These are phyloP conservation scores for Ectemnius cavifrons DNA, from an alignment of 2,888 invertebrate species.

Conservation along the genomic window DNA sequence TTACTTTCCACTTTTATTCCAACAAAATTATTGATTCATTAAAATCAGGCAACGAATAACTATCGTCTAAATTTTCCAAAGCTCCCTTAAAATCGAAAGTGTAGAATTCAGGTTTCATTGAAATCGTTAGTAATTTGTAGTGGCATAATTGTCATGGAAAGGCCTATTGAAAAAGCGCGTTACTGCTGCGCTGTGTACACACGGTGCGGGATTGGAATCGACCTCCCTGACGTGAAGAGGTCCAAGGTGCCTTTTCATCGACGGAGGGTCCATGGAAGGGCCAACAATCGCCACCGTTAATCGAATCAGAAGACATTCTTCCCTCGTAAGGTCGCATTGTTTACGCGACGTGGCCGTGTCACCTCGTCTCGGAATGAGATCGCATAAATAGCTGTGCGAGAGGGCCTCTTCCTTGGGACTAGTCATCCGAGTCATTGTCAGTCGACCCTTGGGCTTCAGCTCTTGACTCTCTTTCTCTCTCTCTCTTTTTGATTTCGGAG, in stretches of 20 bases:
- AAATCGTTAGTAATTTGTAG: not conserved
- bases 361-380: constrained; percentile 57
- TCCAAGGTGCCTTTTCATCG: not conserved
- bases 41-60: no score
- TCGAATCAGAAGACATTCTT: constrained; percentile 57
- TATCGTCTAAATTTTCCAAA: no score
- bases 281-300: constrained; percentile 52
- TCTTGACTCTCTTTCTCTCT: not conserved
- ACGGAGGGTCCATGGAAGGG: constrained; percentile 11
- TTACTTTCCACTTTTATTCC: no score
- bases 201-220: not conserved
- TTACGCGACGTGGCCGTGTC: constrained; percentile 60
- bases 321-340: constrained; percentile 59
- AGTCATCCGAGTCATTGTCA: constrained; percentile 54
- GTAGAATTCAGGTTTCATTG: not conserved
- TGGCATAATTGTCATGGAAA: not conserved
- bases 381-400: constrained; percentile 58
- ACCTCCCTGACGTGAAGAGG: constrained; percentile 1
- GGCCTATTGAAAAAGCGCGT: not conserved
- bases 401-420: constrained; percentile 45
- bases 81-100: not conserved
- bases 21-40: no score
- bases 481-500: not conserved
- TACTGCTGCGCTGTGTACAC: not conserved
- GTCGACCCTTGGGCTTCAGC: constrained; percentile 26